Conservation (phyloP, 2,888 invertebrate genomes). For the Catonia carolina region DNA sequence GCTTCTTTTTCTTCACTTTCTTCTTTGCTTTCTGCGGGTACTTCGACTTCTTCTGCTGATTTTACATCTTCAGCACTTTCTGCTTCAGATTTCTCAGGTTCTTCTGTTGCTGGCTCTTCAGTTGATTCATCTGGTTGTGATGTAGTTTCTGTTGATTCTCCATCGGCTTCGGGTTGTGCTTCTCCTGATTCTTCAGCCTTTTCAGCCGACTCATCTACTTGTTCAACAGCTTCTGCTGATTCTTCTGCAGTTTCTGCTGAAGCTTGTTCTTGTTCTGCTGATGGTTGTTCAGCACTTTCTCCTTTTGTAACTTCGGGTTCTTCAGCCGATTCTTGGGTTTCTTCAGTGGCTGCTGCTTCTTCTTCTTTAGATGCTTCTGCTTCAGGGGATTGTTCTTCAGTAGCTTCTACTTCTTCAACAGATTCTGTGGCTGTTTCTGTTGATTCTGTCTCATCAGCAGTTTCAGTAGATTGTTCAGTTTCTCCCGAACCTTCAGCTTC, state of each 20-base stretch:
- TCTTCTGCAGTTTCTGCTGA: constrained; percentile 23
- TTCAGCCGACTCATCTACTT: constrained; percentile 26
- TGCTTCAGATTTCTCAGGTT: constrained; percentile 16
- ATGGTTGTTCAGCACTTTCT: constrained; percentile 15
- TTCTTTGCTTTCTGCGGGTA: constrained; percentile 34
- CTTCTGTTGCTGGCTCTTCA: constrained; percentile 22
- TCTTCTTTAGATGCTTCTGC: constrained; percentile 27
- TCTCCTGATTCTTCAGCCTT: constrained; percentile 12
- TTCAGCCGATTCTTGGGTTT: constrained; percentile 19
- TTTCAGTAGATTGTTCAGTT: constrained; percentile 28
- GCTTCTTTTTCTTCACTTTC: constrained; percentile 24
- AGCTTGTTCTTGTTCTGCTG: constrained; percentile 34
- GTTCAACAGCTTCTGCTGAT: constrained; percentile 22
- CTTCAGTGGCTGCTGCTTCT: constrained; percentile 25
- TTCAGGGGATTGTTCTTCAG: constrained; percentile 30
- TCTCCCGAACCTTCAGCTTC: constrained; percentile 31
- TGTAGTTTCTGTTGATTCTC: constrained; percentile 18
- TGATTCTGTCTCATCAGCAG: constrained; percentile 21
- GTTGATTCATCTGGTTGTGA: constrained; percentile 23
- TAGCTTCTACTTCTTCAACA: constrained; percentile 26
- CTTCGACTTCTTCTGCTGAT: constrained; percentile 39
- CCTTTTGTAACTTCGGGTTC: constrained; percentile 19
- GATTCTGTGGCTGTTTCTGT: constrained; percentile 16
- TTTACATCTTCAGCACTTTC: constrained; percentile 24
- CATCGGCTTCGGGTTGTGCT: constrained; percentile 2